A percentile compares a stretch with the other conserved stretches of the same genome.
Evolutionary conservation across 2,113 vertebrate genomes (phyloP).

Genomic region (Chiloscyllium plagiosum): DNA sequence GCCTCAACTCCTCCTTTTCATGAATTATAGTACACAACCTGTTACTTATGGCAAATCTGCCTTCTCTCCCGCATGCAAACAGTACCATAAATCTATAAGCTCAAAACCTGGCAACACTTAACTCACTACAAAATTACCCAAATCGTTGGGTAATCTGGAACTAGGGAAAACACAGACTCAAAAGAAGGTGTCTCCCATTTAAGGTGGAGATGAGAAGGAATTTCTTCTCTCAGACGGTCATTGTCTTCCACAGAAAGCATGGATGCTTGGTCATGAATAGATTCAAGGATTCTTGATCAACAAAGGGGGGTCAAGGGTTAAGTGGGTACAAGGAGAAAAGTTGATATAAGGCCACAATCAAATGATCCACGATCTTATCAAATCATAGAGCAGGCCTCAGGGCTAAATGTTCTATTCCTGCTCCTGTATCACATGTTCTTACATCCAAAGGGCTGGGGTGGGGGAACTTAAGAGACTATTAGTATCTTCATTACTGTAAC

Average conservation of each 20-base stretch:
- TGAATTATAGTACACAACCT: constrained; percentile 5
- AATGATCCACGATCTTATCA: neutral
- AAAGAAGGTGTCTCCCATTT: neutral
- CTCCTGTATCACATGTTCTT: neutral
- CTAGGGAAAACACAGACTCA: neutral
- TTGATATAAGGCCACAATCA: neutral
- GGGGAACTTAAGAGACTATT: neutral
- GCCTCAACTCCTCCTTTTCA: neutral
- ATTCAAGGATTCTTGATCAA: neutral
- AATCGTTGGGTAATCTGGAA: neutral
- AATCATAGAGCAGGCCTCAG: neutral
- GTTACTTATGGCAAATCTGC: neutral
- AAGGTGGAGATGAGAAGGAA: neutral
- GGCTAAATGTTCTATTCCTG: neutral
- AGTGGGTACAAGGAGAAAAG: too few species aligned
- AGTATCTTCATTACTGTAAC: neutral
- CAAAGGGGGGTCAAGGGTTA: neutral
- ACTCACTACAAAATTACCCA: neutral
- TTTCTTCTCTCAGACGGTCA: neutral
- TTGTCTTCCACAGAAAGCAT: neutral
- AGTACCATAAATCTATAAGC: neutral
- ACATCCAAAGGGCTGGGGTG: too few species aligned
- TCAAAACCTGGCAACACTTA: neutral
- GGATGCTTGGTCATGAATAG: neutral
- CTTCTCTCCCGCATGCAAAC: neutral